Evolutionary conservation across 35 echinoderm and acorn worm genomes (phyloP).

Genomic region (Amphiura filiformis): DNA sequence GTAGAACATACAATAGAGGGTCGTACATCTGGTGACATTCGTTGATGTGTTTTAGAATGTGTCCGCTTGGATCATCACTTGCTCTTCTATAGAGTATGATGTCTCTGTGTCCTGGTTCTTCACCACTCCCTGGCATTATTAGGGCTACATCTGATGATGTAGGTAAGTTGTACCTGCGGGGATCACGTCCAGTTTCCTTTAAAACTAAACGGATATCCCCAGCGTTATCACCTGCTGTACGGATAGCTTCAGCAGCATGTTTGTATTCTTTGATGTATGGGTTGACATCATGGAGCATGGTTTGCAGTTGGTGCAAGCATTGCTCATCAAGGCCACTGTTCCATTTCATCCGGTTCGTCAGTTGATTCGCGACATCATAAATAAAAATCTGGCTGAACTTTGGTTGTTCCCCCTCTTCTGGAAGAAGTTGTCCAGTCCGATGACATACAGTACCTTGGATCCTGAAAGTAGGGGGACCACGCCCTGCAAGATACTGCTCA

Average conservation of each 20-base stretch:
- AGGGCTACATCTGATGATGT: slow-evolving; percentile 21
- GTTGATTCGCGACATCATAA: slow-evolving; percentile 7
- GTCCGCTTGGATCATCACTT: neutral
- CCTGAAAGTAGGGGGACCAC: neutral
- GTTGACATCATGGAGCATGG: neutral
- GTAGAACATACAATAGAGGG: slow-evolving; percentile 18
- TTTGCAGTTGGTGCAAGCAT: neutral
- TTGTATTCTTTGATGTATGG: slow-evolving; percentile 12
- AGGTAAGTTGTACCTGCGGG: slow-evolving; percentile 23
- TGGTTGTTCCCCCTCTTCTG: neutral
- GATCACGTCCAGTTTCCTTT: neutral
- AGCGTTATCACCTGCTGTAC: too few relatives aligned
- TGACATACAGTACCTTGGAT: slow-evolving; percentile 14
- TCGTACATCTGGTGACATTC: slow-evolving; percentile 28
- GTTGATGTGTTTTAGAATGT: neutral
- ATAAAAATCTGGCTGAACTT: slow-evolving; percentile 13
- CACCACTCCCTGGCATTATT: neutral
- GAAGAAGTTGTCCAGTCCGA: neutral
- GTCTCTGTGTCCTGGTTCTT: slow-evolving; percentile 9
- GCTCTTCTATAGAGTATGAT: slow-evolving; percentile 11
- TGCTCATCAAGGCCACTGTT: neutral
- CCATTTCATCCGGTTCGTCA: neutral
- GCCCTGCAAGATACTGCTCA: neutral
- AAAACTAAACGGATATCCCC: neutral
- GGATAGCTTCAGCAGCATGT: slow-evolving; percentile 19